Conservation (phyloP, 2,888 invertebrate genomes). For the Torymus aiolomorphi region DNA sequence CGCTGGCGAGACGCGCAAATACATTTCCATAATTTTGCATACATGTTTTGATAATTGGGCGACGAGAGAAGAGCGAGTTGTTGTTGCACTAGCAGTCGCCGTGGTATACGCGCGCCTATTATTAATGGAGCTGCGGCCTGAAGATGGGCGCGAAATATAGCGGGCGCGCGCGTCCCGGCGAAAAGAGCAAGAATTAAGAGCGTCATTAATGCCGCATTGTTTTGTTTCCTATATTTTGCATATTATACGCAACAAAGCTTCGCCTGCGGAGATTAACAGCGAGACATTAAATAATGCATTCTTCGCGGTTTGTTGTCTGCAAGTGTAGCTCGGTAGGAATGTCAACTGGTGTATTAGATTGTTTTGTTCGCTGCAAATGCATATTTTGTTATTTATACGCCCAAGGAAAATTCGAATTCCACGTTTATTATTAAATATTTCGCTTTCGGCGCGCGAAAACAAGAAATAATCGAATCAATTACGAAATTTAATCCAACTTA, state of each 20-base stretch:
- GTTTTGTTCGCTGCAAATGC: neutral
- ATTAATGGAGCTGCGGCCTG: constrained; percentile 41
- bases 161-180: neutral
- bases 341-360: neutral
- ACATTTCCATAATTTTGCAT: constrained; percentile 74
- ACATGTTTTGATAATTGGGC: constrained; percentile 73
- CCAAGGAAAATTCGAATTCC: neutral
- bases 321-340: neutral
- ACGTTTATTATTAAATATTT: too few species aligned
- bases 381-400: neutral
- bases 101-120: constrained; percentile 35
- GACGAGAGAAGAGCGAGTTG: neutral
- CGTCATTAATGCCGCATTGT: constrained; percentile 52
- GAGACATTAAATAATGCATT: constrained; percentile 28
- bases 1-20: constrained; percentile 67
- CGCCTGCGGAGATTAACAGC: constrained; percentile 31
- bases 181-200: constrained; percentile 52
- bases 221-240: constrained; percentile 53
- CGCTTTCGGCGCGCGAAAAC: too few species aligned
- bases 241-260: constrained; percentile 54
- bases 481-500: constrained; percentile 16
- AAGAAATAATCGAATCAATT: neutral
- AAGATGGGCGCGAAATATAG: constrained; percentile 50
- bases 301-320: constrained; percentile 7
- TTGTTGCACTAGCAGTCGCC: too few species aligned